Evolutionary conservation across 2,113 vertebrate genomes (phyloP).

Genomic region (Lipophrys pholis): DNA sequence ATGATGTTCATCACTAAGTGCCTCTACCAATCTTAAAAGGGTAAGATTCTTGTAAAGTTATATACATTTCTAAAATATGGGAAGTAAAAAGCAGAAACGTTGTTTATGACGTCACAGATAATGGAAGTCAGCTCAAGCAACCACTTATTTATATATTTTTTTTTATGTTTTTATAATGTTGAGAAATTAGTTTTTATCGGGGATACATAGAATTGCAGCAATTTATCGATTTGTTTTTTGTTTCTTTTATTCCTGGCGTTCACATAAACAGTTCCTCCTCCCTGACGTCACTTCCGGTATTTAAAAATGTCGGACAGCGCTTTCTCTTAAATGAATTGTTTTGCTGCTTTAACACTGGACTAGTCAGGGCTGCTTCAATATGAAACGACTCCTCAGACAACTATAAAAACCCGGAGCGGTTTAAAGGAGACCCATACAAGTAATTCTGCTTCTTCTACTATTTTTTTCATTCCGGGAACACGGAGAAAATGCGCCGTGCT

Average conservation of each 20-base stretch:
- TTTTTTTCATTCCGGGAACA: neutral
- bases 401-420: neutral
- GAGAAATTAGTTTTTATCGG: no score
- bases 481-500: neutral
- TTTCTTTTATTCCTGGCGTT: neutral
- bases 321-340: conserved; percentile 21
- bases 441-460: neutral
- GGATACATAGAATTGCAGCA: no score
- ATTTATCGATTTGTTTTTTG: no score
- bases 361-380: neutral
- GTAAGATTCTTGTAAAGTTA: no score
- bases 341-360: neutral
- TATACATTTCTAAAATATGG: no score
- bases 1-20: no score
- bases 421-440: neutral
- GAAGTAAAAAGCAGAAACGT: no score
- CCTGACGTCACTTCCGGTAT: conserved; percentile 65
- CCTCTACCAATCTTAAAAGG: no score
- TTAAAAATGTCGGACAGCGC: conserved; percentile 73
- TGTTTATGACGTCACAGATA: no score
- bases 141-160: no score
- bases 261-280: rapidly evolving
- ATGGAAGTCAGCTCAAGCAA: no score
- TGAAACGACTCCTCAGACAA: neutral
- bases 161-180: no score